Conservation (phyloP, 2,888 invertebrate genomes). For the Orthosia cruda region DNA sequence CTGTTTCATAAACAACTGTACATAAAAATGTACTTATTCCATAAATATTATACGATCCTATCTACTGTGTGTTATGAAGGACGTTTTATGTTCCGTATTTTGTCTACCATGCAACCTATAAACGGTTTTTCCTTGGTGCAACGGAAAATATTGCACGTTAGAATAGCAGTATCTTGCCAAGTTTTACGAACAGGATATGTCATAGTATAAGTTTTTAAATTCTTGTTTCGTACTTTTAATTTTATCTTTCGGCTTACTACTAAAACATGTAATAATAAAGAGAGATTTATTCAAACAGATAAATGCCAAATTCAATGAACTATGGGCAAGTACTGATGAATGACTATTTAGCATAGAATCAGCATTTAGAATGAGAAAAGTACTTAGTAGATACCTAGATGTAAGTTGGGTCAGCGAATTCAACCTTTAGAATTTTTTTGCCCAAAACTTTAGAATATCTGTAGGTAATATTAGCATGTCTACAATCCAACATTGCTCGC, state of each 20-base stretch:
- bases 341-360: neutral
- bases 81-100: slow-evolving; percentile 21
- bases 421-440: too few species aligned
- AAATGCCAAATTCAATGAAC: neutral
- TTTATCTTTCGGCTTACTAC: neutral
- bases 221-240: neutral
- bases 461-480: slow-evolving; percentile 4
- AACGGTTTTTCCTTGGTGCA: slow-evolving; percentile 27
- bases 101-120: slow-evolving; percentile 35
- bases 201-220: neutral
- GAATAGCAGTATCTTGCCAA: neutral
- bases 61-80: slow-evolving; percentile 8
- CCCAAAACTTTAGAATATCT: slow-evolving; percentile 22
- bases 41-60: slow-evolving; percentile 27
- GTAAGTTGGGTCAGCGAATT: neutral
- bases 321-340: neutral
- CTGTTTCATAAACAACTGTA: slow-evolving; percentile 6
- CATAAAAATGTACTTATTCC: slow-evolving; percentile 19
- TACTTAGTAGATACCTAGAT: neutral
- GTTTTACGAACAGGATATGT: neutral
- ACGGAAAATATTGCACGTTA: slow-evolving; percentile 1
- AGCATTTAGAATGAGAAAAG: neutral
- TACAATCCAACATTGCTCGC: neutral
- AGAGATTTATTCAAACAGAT: neutral
- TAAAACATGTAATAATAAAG: neutral